These are phyloP conservation scores for Lasioglossum zephyrum DNA, from an alignment of 2,888 invertebrate species.

Conservation along the genomic window DNA sequence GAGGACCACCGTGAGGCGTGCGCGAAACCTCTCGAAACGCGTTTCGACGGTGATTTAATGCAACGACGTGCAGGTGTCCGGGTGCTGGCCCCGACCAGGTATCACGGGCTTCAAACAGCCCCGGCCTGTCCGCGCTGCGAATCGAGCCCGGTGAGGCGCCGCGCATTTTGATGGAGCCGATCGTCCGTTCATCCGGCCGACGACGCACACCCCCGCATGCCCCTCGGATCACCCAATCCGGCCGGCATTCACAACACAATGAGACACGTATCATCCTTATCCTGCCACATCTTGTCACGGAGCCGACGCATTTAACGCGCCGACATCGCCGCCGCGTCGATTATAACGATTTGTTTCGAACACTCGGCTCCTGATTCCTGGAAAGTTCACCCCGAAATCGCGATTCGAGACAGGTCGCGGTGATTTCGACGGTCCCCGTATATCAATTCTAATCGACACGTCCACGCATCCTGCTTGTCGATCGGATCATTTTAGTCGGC, in stretches of 20 bases:
- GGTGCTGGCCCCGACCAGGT: slow-evolving; percentile 53
- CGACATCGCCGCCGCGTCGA: slow-evolving; percentile 64
- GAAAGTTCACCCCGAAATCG: slow-evolving; percentile 41
- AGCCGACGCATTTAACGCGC: slow-evolving; percentile 77
- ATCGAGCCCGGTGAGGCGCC: slow-evolving; percentile 63
- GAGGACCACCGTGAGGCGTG: slow-evolving; percentile 69
- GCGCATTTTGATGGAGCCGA: slow-evolving; percentile 73
- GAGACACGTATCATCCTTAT: slow-evolving; percentile 82
- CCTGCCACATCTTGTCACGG: slow-evolving; percentile 85
- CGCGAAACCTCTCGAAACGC: slow-evolving; percentile 55
- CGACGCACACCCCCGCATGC: not conserved
- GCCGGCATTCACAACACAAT: slow-evolving; percentile 70
- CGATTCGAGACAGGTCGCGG: slow-evolving; percentile 34
- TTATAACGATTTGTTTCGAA: slow-evolving; percentile 77
- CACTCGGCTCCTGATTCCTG: slow-evolving; percentile 14
- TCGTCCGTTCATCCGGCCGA: slow-evolving; percentile 49
- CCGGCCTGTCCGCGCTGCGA: slow-evolving; percentile 56
- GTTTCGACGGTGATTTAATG: slow-evolving; percentile 75
- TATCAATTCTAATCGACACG: slow-evolving; percentile 26
- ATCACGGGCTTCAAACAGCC: slow-evolving; percentile 62
- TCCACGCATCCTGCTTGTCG: not conserved
- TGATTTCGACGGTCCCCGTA: slow-evolving; percentile 30
- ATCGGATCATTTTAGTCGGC: not conserved
- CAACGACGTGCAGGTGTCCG: slow-evolving; percentile 69
- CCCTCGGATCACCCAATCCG: slow-evolving; percentile 6